Evolutionary conservation across 2,113 vertebrate species (phyloP), one percentile per base, ranked within the genome.

Genomic region (Procapra przewalskii): DNA sequence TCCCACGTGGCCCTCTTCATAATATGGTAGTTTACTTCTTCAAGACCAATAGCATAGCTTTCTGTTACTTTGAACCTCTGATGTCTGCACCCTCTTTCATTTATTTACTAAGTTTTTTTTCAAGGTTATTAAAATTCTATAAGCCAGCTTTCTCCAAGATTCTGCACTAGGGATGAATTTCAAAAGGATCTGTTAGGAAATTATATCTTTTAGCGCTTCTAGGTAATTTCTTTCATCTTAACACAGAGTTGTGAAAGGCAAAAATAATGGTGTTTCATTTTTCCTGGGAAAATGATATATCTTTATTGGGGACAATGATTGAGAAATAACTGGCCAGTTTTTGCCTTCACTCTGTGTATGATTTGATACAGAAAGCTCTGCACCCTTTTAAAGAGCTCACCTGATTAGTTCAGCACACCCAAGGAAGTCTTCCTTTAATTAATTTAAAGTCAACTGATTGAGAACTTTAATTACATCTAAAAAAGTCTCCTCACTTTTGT

Each of bases 181-280:
- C 52, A 64, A 95, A 92, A 95, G 36, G 14, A n/a, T 25, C 87
- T 96, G 54, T 82, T 96, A 90, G 84, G 90, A 94, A 97, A 95
- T 88, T 8, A 11, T 48, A 64, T 88, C 64, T 95, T 97, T 95
- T 54, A 93, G 79, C 50, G 36, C 33, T 81, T 95, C 88, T 54
- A 83, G 89, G 55, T 93, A 94, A 96, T 93, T 97, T 97, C 40
- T 82, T 91, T 93, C 25, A 71, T 77, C 33, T 94, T 85, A 88
- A 75, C 64, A 29, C 19, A 45, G 89, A 95, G 64, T 90, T 91
- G 27, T 52, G 81, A 90, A 90, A 96, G 75, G 77, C 94, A 97
- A 90, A 94, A 92, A 94, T 57, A 97, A 97, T 8, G 71, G 11
- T 83, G 82, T 94, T 60, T 95, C 96, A 25, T 97, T 97, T 97